A percentile compares a stretch with the other conserved stretches of the same genome.
Conservation (phyloP, 2,113 vertebrate species). For the Pedetes capensis region DNA sequence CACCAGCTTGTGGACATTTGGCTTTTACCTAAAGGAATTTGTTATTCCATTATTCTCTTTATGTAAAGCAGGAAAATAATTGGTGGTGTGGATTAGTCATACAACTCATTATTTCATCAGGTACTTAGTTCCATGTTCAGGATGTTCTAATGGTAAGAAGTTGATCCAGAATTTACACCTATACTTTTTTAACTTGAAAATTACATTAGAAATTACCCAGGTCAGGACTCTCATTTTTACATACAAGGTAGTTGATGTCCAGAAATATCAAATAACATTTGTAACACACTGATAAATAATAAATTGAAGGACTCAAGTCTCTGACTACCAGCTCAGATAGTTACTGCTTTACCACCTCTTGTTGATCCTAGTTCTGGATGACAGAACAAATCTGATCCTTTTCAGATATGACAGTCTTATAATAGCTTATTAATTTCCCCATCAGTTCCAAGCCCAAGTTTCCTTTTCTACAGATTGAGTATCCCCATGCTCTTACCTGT, state of each 20-base stretch:
- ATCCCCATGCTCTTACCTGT: not conserved
- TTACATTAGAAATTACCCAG: not conserved
- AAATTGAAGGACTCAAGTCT: not conserved
- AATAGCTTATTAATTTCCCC: not conserved
- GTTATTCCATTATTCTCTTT: not conserved
- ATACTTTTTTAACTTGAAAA: constrained; percentile 20
- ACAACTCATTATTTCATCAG: not conserved
- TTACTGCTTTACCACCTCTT: not conserved
- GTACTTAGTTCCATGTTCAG: not conserved
- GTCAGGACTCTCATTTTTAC: not conserved
- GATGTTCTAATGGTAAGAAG: not conserved
- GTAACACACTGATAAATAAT: not conserved
- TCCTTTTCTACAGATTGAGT: not conserved
- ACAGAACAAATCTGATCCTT: not conserved
- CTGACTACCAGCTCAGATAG: not conserved
- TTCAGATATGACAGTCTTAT: not conserved
- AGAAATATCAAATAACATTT: not conserved
- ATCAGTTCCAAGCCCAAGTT: not conserved
- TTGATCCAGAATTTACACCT: not conserved
- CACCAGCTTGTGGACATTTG: not conserved
- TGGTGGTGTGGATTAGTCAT: not conserved
- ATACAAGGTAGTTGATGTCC: not conserved
- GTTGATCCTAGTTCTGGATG: not conserved
- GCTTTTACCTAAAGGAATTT: not conserved
- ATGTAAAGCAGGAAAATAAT: not conserved